phyloP scores from a whole-genome alignment of 2,888 invertebrate genomes.

The Eristalis intricaria region DNA sequence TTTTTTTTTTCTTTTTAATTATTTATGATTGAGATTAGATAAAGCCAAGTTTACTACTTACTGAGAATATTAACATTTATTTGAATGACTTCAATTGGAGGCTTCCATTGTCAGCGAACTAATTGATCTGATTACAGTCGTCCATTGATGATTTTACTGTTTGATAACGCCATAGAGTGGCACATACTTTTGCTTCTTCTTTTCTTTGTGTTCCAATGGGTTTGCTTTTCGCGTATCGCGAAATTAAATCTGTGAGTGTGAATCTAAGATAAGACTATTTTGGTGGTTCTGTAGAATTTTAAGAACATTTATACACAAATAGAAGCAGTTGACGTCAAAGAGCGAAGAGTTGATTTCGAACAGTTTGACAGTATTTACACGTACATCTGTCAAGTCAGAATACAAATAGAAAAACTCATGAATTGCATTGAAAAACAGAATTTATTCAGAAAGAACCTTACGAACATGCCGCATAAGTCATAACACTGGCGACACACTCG shows the following conservation, averaged over 20 bases:
- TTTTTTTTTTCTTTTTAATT: not conserved
- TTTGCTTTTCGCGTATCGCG: not conserved
- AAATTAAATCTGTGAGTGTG: not conserved
- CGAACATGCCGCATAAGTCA: constrained; percentile 26
- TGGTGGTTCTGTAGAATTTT: not conserved
- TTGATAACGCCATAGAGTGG: not conserved
- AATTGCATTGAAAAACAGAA: not conserved
- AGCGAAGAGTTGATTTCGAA: not conserved
- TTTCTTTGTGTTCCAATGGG: not conserved
- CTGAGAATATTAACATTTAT: constrained; percentile 1
- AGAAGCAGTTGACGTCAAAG: not conserved
- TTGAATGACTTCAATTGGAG: not conserved
- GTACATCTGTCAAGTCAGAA: not conserved
- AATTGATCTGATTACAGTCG: not conserved
- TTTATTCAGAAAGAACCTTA: constrained; percentile 23
- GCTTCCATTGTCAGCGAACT: not conserved
- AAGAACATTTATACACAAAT: not conserved
- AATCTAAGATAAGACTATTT: not conserved
- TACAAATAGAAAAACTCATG: not conserved
- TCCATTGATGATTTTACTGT: not conserved
- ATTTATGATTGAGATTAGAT: constrained; percentile 23
- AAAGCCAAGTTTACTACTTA: constrained; percentile 2
- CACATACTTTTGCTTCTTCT: not conserved
- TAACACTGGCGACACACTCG: constrained; percentile 45
- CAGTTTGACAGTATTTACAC: not conserved